Percentiles rank a stretch among this genome's conserved stretches.
phyloP scores from a whole-genome alignment of 1,140 invertebrate genomes.

The Prorops nasuta region DNA sequence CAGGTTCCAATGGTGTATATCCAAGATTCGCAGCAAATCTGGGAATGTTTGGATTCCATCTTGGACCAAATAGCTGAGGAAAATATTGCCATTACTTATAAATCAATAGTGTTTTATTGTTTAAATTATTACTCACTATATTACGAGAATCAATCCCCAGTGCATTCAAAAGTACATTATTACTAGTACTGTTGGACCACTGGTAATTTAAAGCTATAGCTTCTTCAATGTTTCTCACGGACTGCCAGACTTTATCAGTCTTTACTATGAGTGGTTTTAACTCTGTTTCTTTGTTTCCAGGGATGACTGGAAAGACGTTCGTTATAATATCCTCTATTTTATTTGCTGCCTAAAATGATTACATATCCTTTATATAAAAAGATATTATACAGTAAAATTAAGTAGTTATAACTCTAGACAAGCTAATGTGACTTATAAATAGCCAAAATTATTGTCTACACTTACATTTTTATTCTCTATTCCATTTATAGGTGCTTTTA shows the following conservation, averaged over 20 bases:
- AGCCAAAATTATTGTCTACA: constrained; percentile 18
- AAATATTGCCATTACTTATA: constrained; percentile 6
- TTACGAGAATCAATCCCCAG: constrained; percentile 80
- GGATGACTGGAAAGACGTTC: constrained; percentile 42
- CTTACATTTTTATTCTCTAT: constrained; percentile 57
- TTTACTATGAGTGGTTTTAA: constrained; percentile 40
- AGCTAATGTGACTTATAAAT: not conserved
- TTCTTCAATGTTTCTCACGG: constrained; percentile 66
- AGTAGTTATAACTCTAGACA: not conserved
- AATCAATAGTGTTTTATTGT: not conserved
- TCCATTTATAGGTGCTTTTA: constrained; percentile 55
- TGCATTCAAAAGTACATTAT: constrained; percentile 67
- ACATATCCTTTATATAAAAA: not conserved
- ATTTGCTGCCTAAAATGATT: constrained; percentile 44
- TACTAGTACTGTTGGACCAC: constrained; percentile 69
- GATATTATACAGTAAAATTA: constrained; percentile 2
- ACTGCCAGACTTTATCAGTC: constrained; percentile 51
- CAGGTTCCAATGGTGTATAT: constrained; percentile 71
- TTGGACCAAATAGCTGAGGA: constrained; percentile 72
- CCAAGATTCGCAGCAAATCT: constrained; percentile 77
- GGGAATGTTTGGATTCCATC: constrained; percentile 75
- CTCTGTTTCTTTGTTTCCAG: constrained; percentile 30
- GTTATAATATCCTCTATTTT: constrained; percentile 53
- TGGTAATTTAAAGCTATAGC: constrained; percentile 70
- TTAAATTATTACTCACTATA: constrained; percentile 73